Evolutionary conservation across 1,140 invertebrate species (phyloP).

Genomic region (Drosophila paulistorum): DNA sequence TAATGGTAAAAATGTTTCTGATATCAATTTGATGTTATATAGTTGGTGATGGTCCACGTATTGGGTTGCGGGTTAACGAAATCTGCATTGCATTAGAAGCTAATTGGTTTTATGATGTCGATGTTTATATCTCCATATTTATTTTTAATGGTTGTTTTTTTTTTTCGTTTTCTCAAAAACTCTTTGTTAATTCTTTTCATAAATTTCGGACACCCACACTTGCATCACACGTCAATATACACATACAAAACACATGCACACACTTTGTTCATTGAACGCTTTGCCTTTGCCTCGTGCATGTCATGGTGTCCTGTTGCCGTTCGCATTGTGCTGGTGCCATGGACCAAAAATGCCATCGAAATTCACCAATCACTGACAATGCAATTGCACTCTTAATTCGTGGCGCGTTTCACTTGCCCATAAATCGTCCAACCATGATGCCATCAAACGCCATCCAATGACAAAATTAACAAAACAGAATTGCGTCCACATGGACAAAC

Average conservation of each 20-base stretch:
- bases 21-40: neutral
- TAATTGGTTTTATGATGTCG: constrained; percentile 21
- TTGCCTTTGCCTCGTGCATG: constrained; percentile 14
- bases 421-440: constrained; percentile 3
- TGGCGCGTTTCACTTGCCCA: neutral
- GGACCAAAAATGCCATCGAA: constrained; percentile 27
- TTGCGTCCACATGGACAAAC: constrained; percentile 87
- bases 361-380: constrained; percentile 21
- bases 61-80: neutral
- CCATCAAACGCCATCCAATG: constrained; percentile 43
- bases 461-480: constrained; percentile 88
- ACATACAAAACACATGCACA: constrained; percentile 14
- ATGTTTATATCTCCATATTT: constrained; percentile 36
- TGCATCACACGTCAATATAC: constrained; percentile 10
- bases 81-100: constrained; percentile 25
- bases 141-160: constrained; percentile 15
- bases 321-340: constrained; percentile 35
- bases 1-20: neutral
- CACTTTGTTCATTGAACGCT: constrained; percentile 19
- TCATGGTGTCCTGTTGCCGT: constrained; percentile 20
- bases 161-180: constrained; percentile 34
- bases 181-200: constrained; percentile 12
- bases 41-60: constrained; percentile 20
- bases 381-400: constrained; percentile 25
- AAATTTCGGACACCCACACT: neutral